Percentiles rank a stretch among this genome's conserved stretches.
These are phyloP conservation scores for Pissodes strobi DNA, from an alignment of 1,140 invertebrate species.

Conservation along the genomic window DNA sequence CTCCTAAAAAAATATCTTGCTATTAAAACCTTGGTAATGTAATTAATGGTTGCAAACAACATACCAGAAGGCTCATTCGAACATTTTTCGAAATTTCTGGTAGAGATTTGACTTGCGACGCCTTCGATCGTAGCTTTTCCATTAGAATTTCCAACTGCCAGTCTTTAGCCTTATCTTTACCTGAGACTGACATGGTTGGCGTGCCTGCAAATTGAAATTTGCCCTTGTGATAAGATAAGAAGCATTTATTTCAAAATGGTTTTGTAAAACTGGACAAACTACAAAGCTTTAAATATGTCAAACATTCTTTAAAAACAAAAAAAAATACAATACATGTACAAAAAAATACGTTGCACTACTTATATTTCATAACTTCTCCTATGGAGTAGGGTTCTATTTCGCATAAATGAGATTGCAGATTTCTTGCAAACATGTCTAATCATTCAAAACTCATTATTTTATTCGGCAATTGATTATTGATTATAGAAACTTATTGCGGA, in stretches of 20 bases:
- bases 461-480: no score
- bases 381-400: no score
- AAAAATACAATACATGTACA: background rate
- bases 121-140: slow-evolving; percentile 81
- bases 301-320: background rate
- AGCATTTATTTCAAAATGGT: background rate
- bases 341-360: background rate
- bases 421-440: no score
- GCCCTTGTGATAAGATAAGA: no score
- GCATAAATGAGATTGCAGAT: no score
- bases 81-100: slow-evolving; percentile 83
- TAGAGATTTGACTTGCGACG: slow-evolving; percentile 75
- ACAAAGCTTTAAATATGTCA: background rate
- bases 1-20: slow-evolving; percentile 67
- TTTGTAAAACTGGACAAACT: no score
- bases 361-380: no score
- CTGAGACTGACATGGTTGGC: slow-evolving; percentile 18
- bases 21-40: background rate
- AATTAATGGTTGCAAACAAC: background rate
- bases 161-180: slow-evolving; percentile 64
- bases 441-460: no score
- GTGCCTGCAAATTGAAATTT: background rate
- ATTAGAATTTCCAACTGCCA: slow-evolving; percentile 82
- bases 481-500: no score
- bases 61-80: slow-evolving; percentile 79